Evolutionary conservation across 2,797 vertebrate species (phyloP), one percentile per base, ranked within the genome.

Genomic region (Falco berigora): DNA sequence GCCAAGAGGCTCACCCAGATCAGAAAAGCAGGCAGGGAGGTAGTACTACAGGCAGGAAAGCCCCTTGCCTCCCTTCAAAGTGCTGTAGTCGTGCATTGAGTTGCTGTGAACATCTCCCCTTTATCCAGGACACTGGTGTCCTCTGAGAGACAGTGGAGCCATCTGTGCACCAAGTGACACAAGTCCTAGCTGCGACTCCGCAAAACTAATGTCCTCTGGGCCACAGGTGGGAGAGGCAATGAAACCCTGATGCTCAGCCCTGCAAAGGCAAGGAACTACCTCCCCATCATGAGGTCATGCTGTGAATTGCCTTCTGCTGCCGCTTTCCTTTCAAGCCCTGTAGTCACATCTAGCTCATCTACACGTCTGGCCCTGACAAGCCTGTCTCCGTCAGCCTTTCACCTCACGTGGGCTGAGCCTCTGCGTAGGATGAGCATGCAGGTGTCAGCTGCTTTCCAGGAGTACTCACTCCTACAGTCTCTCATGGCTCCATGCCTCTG

Each of bases 61-160:
- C 18, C 64, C 38, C 85, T 46, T 23, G 12, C 7, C 16, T 67
- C 38, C 68, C 61, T 36, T 32, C 59, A 4, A 9, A 50, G 44
- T 28, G 44, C 49, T 61, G 4, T 7, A 15, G 7, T 11, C 0
- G 0, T 4, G 38, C 25, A 5, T 6, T 5, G 86, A 36, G 55
- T 1, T 76, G 42, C n/a, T 34, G 46, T 14, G 72, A 66, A 5
- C 14, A 1, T 40, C 56, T 25, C 40, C 30, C 56, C 61, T 28
- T n/a, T 5, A 32, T 4, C 27, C 46, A 34, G 78, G 44, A 42
- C 58, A 20, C 10, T 0, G 1, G n/a, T 14, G 56, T 73, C 73
- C n/a, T 55, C 63, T 42, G 58, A 30, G 76, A 34, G 59, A n/a
- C 24, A 25, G 0, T 11, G 67, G 64, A 68, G 44, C 22, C 44